A percentile compares a stretch with the other conserved stretches of the same genome.
Evolutionary conservation across 2,113 vertebrate genomes (phyloP).

Genomic region (Bujurquina vittata): DNA sequence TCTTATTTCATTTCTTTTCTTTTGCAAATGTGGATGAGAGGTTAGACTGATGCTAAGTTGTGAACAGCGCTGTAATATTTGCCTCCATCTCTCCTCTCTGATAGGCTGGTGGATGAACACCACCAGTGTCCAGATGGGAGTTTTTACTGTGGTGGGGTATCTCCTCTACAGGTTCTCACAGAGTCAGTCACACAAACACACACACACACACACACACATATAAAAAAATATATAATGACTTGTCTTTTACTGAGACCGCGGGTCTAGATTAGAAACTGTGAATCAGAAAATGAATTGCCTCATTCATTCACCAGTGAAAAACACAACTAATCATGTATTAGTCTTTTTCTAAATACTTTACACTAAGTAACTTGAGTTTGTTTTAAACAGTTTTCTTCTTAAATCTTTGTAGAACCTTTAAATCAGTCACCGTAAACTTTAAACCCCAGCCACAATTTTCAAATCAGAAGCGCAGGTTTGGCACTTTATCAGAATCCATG

Average conservation of each 20-base stretch:
- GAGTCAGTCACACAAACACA: constrained; percentile 60
- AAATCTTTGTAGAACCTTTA: too few relatives aligned
- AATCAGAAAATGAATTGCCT: not conserved
- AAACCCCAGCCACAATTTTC: too few relatives aligned
- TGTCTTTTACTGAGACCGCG: not conserved
- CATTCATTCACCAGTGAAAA: too few relatives aligned
- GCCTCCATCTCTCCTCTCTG: not conserved
- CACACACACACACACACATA: too few relatives aligned
- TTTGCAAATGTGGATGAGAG: constrained; percentile 20
- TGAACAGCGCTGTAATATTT: not conserved
- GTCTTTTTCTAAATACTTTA: too few relatives aligned
- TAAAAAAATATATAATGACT: not conserved
- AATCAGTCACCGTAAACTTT: too few relatives aligned
- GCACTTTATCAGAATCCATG: too few relatives aligned
- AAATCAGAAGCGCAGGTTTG: too few relatives aligned
- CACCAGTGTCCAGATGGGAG: constrained; percentile 65
- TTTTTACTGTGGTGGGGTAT: constrained; percentile 69
- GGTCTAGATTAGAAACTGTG: not conserved
- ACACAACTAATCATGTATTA: too few relatives aligned
- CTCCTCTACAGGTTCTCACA: constrained; percentile 78
- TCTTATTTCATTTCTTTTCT: too few relatives aligned
- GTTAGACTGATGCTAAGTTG: constrained; percentile 19
- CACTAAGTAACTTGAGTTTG: too few relatives aligned
- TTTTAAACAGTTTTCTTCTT: too few relatives aligned
- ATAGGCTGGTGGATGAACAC: constrained; percentile 61